Base-by-base conservation (phyloP, 92 coral and sea anemone species). In the Epizoanthus stellaris region DNA sequence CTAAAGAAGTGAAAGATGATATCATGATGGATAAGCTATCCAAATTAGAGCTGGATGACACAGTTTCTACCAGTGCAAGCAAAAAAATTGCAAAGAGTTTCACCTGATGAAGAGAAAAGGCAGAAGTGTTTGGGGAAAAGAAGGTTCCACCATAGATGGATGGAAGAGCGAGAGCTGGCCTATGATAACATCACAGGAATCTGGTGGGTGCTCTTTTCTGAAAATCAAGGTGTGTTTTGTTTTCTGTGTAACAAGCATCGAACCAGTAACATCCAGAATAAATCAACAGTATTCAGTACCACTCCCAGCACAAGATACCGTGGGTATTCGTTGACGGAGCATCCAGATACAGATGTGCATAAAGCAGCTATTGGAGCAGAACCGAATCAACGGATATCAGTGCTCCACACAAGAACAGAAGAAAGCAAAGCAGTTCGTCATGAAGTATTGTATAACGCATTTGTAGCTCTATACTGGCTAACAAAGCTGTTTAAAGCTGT, bases 131-230 rank as follows among this genome's bases (percentile, higher is more conserved):
- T 85, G 23, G 43, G 36, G 64, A 63, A 67, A 68, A 23, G 88
- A 76, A 63, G 84, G 45, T 58, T 86, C 57, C 89, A 77, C 7
- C 89, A 86, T 80, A 79, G 80, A 40, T 86, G 85, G 89, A 47
- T 80, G 0, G 85, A 86, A 61, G 89, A 86, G 23, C 19, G 34
- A 59, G 89, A 86, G 8, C 74, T 80, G 15, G 85, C 85, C 53
- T 86, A 80, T 69, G 80, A 69, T 23, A 80, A 34, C 0, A 77
- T 80, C 40, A 67, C 89, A 39, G 85, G 89, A 25, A 23, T 86
- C 14, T 86, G 89, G 89, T 86, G 25, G 25, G 25, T 86, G 0
- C 80, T 86, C 39, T 86, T 86, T 63, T 58, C 89, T 3, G 85
- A 86, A 70, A 70, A 80, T 40, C 67, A 70, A 61, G 86, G 86